Evolutionary conservation across 2,888 invertebrate genomes (phyloP).

Genomic region (Keiferia lycopersicella): DNA sequence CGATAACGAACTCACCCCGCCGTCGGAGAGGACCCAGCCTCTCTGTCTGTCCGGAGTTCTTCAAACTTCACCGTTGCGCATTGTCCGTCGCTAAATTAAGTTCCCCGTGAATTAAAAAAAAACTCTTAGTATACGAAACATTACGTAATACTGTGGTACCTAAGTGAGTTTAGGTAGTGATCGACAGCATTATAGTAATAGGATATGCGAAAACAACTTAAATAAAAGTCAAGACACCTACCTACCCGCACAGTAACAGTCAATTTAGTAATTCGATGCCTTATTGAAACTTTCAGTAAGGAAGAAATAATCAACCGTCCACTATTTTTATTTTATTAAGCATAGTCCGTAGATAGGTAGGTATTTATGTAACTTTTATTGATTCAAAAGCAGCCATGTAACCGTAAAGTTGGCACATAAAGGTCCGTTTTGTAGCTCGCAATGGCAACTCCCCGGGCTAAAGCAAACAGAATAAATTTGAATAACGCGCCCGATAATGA

Average conservation of each 20-base stretch:
- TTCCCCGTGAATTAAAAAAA: background rate
- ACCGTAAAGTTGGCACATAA: conserved; percentile 14
- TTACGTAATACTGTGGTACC: too few species aligned
- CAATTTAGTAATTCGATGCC: too few species aligned
- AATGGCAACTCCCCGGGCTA: conserved; percentile 38
- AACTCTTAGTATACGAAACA: too few species aligned
- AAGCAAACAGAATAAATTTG: conserved; percentile 62
- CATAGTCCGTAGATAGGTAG: background rate
- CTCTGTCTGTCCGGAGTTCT: conserved; percentile 4
- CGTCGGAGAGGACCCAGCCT: conserved; percentile 17
- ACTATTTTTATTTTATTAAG: too few species aligned
- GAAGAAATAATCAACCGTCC: too few species aligned
- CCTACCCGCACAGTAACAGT: too few species aligned
- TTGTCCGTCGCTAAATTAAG: background rate
- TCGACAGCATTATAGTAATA: too few species aligned
- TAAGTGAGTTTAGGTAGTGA: too few species aligned
- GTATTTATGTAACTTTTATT: background rate
- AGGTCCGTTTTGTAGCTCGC: conserved; percentile 32
- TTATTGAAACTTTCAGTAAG: too few species aligned
- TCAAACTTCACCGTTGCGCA: background rate
- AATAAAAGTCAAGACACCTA: too few species aligned
- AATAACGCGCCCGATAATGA: conserved; percentile 60
- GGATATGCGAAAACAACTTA: too few species aligned
- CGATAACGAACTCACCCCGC: conserved; percentile 31
- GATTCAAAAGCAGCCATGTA: conserved; percentile 11